Evolutionary conservation across 2,888 invertebrate genomes (phyloP), one percentile per base, ranked within the genome.

Genomic region (Germaria angustata): DNA sequence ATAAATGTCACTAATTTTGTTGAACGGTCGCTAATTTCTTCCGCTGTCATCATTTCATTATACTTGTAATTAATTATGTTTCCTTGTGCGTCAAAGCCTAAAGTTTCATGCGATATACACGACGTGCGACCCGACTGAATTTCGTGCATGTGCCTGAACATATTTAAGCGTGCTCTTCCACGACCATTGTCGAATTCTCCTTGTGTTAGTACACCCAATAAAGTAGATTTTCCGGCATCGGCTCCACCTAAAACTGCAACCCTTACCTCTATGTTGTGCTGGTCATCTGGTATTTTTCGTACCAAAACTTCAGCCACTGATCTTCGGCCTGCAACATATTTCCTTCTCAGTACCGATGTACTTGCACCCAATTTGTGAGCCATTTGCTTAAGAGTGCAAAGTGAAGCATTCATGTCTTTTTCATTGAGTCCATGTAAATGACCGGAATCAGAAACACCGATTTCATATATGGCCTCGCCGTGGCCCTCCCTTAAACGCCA

Each of bases 401-500:
- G 92, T 61, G 98, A 98, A 2, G 95, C 95, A n/a, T 94, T 93
- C 93, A 99, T 95, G 73, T 98, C 98, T 9, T 94, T 92, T 71
- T 95, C 94, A 0, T 95, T 94, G 6, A 99, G 93, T 3, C 99
- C 99, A 9, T 96, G 94, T 85, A 99, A 92, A 66, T 95, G 93
- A 0, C 98, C 98, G 87, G 95, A 96, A 91, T 97, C 98, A 78
- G 97, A 95, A 2, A 98, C 97, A 0, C 99, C 99, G 63, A 99
- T 96, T 91, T 99, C 98, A 92, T 99, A 99, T 84, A 99, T 97
- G 0, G 99, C 99, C 90, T 98, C 97, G 0, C 99, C 99, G 85
- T 98, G 96, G 32, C 99, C 98, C 91, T 98, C 98, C 0, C 97
- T 94, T 9, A 99, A 93, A 0, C 99, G 94, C 99, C 99, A 99